Evolutionary conservation across 2,888 invertebrate species (phyloP), one percentile per base, ranked within the genome.

Genomic region (Lomographa bimaculata): DNA sequence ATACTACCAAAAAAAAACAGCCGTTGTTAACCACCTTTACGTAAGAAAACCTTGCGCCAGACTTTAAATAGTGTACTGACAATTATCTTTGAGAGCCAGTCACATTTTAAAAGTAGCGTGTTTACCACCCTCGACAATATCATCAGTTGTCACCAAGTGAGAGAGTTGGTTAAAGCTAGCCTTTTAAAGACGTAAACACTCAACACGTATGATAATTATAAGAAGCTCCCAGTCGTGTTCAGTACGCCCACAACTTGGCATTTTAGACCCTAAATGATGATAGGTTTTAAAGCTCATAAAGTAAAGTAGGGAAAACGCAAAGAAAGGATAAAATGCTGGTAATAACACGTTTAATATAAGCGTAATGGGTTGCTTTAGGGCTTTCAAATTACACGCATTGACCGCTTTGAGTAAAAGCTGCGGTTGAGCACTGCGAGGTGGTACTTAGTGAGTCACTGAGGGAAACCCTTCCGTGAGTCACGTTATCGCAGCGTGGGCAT

Each of bases 391-490:
- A 46, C 34, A 41, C 37, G 43, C 47, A 36, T 46, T 46, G 48
- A 25, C 45, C 41, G 46, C 44, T 44, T 56, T 51, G 36, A 45
- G 51, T 46, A 34, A 45, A 44, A 24, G 36, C 46, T 47, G 52
- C 54, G 54, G 61, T 53, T 55, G 54, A 46, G 54, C 54, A 49
- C 26, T 44, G 57, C 50, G 50, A 48, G 49, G 34, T 51, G 42
- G 48, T 42, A 48, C 47, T 54, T 55, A 64, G 66, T 80, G 80
- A 87, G 66, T 84, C 85, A 83, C 63, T 64, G 57, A 79, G 87
- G 87, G 80, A 87, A 86, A 83, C 86, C 87, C 87, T 85, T 83
- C 64, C 85, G 83, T 86, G 87, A 87, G 79, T 82, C 80, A 79
- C 72, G 71, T 72, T 83, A 84, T 80, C 79, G 74, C 58, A 54